These are phyloP conservation scores for Falco cherrug DNA, from an alignment of 2,797 vertebrate genomes.

Conservation along the genomic window DNA sequence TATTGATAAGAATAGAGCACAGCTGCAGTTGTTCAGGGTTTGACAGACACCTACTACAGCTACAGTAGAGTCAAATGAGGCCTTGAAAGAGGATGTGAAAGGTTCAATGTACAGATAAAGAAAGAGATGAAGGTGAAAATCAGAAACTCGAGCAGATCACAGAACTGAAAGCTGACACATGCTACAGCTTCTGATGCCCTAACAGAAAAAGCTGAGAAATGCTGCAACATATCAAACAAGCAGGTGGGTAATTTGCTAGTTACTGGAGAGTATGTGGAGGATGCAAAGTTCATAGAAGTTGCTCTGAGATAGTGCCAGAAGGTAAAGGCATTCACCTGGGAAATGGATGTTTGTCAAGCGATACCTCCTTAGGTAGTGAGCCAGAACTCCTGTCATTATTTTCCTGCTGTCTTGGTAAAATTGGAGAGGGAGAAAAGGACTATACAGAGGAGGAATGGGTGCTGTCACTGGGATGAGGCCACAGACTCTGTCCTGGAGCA, in stretches of 20 bases:
- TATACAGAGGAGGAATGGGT: background rate
- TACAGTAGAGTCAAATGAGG: background rate
- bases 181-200: background rate
- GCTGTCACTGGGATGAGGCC: background rate
- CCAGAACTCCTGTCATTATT: background rate
- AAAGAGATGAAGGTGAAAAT: background rate
- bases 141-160: background rate
- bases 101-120: background rate
- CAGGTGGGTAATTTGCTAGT: background rate
- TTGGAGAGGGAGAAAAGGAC: background rate
- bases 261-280: background rate
- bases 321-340: background rate
- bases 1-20: background rate
- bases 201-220: background rate
- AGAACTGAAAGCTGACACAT: background rate
- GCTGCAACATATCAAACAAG: background rate
- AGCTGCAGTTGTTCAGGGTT: background rate
- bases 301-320: background rate
- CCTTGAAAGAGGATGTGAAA: background rate
- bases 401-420: background rate
- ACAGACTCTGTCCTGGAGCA: background rate
- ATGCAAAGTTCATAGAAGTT: background rate
- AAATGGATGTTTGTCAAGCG: background rate
- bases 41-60: background rate
- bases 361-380: background rate